phyloP scores from a whole-genome alignment of 2,888 invertebrate genomes.

The Netelia virgata region DNA sequence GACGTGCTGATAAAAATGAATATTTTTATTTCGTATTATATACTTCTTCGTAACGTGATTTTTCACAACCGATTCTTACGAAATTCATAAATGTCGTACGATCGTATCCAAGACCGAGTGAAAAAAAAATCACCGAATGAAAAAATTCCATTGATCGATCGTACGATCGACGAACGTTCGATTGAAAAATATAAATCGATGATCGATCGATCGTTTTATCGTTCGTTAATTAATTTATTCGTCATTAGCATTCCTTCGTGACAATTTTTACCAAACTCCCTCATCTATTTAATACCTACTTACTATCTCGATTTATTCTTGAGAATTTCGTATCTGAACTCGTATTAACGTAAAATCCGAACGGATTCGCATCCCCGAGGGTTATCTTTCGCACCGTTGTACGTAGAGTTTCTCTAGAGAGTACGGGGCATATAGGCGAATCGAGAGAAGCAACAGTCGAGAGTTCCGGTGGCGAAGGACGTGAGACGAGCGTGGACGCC shows the following conservation, averaged over 20 bases:
- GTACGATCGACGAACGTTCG: too few species aligned
- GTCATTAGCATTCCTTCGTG: neutral
- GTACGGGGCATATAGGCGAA: too few species aligned
- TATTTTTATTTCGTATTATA: neutral
- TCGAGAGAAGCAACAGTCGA: neutral
- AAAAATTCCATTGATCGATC: neutral
- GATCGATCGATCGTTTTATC: neutral
- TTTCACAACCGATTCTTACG: neutral
- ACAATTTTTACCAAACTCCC: neutral
- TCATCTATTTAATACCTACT: neutral
- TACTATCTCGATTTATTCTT: neutral
- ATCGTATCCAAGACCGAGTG: neutral
- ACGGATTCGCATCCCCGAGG: too few species aligned
- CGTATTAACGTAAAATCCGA: too few species aligned
- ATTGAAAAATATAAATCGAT: neutral
- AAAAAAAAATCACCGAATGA: neutral
- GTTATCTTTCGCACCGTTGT: too few species aligned
- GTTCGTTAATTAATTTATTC: neutral
- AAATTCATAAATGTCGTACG: neutral
- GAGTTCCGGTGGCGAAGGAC: constrained; percentile 59
- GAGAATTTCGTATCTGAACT: too few species aligned
- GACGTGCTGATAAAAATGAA: neutral
- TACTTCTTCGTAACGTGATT: neutral
- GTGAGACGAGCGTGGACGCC: constrained; percentile 54
- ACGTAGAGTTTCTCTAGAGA: too few species aligned